Evolutionary conservation across 2,888 invertebrate genomes (phyloP), one percentile per base, ranked within the genome.

Genomic region (Troides helena): DNA sequence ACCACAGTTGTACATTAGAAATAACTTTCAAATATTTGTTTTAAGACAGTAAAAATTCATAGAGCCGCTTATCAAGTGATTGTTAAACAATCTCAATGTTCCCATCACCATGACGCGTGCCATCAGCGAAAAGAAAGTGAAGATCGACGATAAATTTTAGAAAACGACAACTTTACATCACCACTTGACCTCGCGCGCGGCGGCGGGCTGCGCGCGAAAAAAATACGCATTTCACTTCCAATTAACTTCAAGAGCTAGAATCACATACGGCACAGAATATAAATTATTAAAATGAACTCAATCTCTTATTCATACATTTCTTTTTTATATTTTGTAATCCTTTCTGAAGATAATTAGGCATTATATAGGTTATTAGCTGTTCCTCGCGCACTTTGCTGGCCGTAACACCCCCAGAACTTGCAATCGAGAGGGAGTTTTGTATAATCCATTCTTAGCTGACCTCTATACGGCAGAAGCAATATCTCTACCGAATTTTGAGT

Each of bases 211-310:
- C 46, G 69, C 65, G 62, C 70, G 73, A 73, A 69, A 72, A 73
- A 36, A 46, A 72, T 39, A 46, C 72, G 71, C 74, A 77, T 78
- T 79, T 80, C 77, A 76, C 77, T 79, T 77, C 74, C 77, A 78
- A 78, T 79, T 74, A 76, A 74, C 72, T 74, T 71, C 68, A 77
- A 79, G 68, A 76, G 74, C 73, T 76, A 77, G 73, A 75, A 78
- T 74, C 78, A 77, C 74, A 75, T 53, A 70, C 53, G 57, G 58
- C 56, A 60, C 43, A 69, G 67, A 67, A 67, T 68, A 66, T 73
- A 66, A 73, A 73, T 71, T 53, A 65, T 30, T 46, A 25, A 23
- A 50, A 58, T 71, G 72, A 70, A 69, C 69, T 57, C 74, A 73
- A 67, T 58, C 63, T 67, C 17, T 7, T 14, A 73, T 70, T 74